Percentiles rank a stretch among this genome's conserved stretches.
phyloP scores from a whole-genome alignment of 2,113 vertebrate genomes.

The Athene noctua region DNA sequence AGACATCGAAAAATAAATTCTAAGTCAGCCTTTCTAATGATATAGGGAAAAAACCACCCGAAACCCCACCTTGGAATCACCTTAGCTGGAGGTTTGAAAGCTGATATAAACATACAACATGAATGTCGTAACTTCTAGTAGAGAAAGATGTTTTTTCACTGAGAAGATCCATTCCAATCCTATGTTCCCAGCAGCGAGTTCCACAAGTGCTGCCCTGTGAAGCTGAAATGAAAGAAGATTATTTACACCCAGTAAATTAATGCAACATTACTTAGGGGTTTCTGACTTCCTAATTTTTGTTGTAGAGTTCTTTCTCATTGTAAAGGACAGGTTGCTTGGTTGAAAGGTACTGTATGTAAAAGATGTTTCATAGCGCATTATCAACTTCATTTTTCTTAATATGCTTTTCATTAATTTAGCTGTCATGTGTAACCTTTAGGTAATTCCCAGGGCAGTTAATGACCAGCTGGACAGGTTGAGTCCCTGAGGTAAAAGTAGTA shows the following conservation, averaged over 20 bases:
- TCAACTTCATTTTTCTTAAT: not conserved
- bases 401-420: not conserved
- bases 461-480: not conserved
- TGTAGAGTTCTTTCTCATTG: not conserved
- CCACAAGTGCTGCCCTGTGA: not conserved
- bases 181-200: not conserved
- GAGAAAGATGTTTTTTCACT: not conserved
- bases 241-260: not conserved
- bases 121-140: not conserved
- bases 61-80: not conserved
- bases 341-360: not conserved
- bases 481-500: not conserved
- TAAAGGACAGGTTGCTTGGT: not conserved
- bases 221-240: not conserved
- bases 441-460: not conserved
- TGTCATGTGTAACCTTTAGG: not conserved
- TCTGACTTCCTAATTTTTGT: not conserved
- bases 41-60: not conserved
- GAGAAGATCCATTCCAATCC: not conserved
- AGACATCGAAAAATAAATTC: not conserved
- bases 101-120: not conserved
- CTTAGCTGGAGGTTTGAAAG: not conserved
- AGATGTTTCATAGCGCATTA: not conserved
- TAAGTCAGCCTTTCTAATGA: not conserved
- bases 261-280: not conserved